A percentile compares a stretch with the other conserved stretches of the same genome.
These are phyloP conservation scores for Danaus plexippus DNA, from an alignment of 1,140 invertebrate species.

Conservation along the genomic window DNA sequence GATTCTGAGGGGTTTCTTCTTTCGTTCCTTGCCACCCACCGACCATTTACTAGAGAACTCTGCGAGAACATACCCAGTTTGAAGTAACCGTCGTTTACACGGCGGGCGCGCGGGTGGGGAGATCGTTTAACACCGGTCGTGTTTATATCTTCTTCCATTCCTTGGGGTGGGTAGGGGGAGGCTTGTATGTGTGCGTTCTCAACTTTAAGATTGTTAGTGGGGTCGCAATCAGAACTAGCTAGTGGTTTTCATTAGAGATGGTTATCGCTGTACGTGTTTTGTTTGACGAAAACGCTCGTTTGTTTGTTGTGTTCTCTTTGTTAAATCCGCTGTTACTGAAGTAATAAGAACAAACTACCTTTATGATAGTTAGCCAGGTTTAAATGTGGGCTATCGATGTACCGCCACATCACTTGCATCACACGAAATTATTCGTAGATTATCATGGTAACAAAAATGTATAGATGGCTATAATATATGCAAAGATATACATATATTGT, in stretches of 20 bases:
- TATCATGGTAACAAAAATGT: no score
- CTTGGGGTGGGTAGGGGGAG: constrained; percentile 44
- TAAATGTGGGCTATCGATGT: background rate
- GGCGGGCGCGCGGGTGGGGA: constrained; percentile 21
- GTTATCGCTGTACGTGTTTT: constrained; percentile 59
- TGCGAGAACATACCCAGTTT: constrained; percentile 30
- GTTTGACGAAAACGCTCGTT: constrained; percentile 47
- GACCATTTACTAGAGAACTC: constrained; percentile 10
- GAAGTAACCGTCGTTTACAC: constrained; percentile 23
- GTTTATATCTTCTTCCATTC: constrained; percentile 59
- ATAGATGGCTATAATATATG: no score
- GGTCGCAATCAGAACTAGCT: constrained; percentile 63
- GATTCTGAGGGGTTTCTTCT: constrained; percentile 57
- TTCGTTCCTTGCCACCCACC: constrained; percentile 51
- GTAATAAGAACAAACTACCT: constrained; percentile 14
- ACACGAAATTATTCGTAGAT: no score
- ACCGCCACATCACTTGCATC: no score
- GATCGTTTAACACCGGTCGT: constrained; percentile 35
- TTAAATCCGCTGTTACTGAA: constrained; percentile 15
- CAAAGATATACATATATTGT: no score
- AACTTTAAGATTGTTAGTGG: constrained; percentile 67
- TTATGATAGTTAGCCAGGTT: constrained; percentile 9
- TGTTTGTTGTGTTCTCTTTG: constrained; percentile 41
- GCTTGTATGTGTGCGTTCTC: constrained; percentile 41
- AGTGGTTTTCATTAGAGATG: constrained; percentile 66